A percentile compares a stretch with the other conserved stretches of the same genome.
Evolutionary conservation across 2,797 vertebrate genomes (phyloP).

Genomic region (Gymnothorax reevesii): DNA sequence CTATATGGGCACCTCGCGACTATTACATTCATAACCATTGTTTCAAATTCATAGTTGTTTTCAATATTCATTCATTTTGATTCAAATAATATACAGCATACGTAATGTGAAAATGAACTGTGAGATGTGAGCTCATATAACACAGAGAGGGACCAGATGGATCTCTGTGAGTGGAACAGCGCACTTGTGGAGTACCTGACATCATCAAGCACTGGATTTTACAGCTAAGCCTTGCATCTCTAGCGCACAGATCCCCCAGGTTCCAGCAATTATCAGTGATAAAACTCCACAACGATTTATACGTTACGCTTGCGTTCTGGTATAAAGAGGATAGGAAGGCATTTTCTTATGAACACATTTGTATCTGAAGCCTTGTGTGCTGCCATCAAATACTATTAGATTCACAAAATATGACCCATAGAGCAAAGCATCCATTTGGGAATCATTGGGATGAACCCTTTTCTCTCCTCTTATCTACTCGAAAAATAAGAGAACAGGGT

Average conservation of each 20-base stretch:
- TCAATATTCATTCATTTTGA: neutral
- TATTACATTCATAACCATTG: neutral
- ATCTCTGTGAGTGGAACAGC: neutral
- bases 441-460: slow-evolving; percentile 37
- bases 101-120: neutral
- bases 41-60: neutral
- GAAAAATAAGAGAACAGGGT: neutral
- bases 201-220: neutral
- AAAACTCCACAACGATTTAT: slow-evolving; percentile 18
- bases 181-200: neutral
- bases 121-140: neutral
- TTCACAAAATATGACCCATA: slow-evolving; percentile 48
- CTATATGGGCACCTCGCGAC: too few species aligned
- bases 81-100: neutral
- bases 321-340: neutral
- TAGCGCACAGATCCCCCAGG: neutral
- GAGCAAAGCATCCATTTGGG: slow-evolving; percentile 49
- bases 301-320: neutral
- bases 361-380: slow-evolving; percentile 26
- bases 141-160: neutral
- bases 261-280: neutral
- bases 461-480: slow-evolving; percentile 41
- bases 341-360: neutral
- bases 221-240: neutral
- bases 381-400: slow-evolving; percentile 30